Conservation (phyloP, 2,888 invertebrate species). For the Neoascia interrupta region DNA sequence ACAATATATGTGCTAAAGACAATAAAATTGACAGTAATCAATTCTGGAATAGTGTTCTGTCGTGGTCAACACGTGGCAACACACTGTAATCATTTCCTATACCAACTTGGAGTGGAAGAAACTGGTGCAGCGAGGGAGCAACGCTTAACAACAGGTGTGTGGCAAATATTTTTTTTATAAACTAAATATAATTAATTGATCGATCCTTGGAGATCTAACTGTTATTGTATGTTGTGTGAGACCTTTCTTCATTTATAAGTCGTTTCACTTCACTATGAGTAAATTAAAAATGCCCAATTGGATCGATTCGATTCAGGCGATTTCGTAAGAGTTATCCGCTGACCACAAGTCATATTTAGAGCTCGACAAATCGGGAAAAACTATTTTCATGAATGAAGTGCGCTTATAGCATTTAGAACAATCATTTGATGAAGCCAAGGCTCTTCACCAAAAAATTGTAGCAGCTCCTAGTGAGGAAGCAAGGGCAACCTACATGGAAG, state of each 20-base stretch:
- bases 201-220: too few relatives aligned
- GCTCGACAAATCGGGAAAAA: neutral
- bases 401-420: neutral
- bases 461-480: neutral
- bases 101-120: neutral
- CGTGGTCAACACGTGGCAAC: too few relatives aligned
- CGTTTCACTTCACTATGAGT: neutral
- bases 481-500: neutral
- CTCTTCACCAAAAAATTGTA: neutral
- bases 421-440: neutral
- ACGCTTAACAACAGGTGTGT: constrained; percentile 8
- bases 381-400: neutral
- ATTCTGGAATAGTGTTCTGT: too few relatives aligned
- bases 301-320: constrained; percentile 1
- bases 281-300: neutral
- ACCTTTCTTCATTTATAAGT: neutral
- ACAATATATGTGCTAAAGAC: too few relatives aligned
- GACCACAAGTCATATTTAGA: neutral
- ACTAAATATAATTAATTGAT: neutral
- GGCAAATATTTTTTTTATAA: neutral
- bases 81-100: too few relatives aligned
- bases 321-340: neutral
- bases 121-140: constrained; percentile 7
- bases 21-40: too few relatives aligned
- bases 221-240: neutral